These are phyloP conservation scores for Tringa solitaria DNA, from an alignment of 2,113 vertebrate species.

Conservation along the genomic window DNA sequence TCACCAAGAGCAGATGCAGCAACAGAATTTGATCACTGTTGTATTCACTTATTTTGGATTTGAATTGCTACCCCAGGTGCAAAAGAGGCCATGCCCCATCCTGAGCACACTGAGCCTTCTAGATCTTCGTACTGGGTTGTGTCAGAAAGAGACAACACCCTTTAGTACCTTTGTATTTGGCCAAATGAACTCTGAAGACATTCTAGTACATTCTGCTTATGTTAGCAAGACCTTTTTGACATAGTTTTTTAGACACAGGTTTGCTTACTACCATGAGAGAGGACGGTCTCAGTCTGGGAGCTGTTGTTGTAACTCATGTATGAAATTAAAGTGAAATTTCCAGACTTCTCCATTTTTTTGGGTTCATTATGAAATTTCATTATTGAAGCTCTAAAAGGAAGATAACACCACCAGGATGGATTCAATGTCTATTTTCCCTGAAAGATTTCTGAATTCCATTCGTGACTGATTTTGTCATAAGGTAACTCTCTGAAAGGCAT, in stretches of 20 bases:
- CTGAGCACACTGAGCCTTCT: not conserved
- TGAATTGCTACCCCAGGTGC: not conserved
- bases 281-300: not conserved
- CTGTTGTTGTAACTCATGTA: not conserved
- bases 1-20: not conserved
- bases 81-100: not conserved
- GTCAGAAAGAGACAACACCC: not conserved
- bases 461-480: constrained; percentile 23
- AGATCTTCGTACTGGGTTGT: not conserved
- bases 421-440: not conserved
- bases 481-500: constrained; percentile 11
- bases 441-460: constrained; percentile 10
- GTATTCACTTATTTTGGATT: not conserved
- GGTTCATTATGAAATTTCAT: not conserved
- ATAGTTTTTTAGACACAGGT: not conserved
- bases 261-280: not conserved
- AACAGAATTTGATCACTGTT: not conserved
- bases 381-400: not conserved
- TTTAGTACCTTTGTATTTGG: constrained; percentile 10
- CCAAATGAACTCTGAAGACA: not conserved
- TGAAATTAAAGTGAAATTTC: constrained; percentile 4
- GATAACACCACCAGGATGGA: not conserved
- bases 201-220: not conserved
- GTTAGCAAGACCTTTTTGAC: not conserved
- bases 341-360: not conserved